Percentiles rank a stretch among this genome's conserved stretches.
Conservation (phyloP, 2,888 invertebrate species). For the Hydropsyche betteni region DNA sequence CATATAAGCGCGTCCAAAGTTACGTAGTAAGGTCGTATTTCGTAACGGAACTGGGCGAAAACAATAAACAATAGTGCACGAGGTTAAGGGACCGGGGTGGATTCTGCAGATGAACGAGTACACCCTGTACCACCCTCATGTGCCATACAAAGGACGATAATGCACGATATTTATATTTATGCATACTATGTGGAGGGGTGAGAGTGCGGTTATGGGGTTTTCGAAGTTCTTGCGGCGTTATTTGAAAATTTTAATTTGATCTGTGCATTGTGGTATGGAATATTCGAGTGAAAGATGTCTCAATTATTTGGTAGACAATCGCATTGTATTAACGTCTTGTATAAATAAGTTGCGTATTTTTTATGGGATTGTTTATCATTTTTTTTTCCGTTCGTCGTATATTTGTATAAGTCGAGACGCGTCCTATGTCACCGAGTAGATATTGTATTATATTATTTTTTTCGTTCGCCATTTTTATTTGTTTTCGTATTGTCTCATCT, state of each 20-base stretch:
- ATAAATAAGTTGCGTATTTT: background rate
- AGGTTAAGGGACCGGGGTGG: conserved; percentile 3
- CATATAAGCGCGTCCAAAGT: background rate
- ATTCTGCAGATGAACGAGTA: conserved; percentile 25
- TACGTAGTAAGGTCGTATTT: background rate
- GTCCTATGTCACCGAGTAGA: too few relatives aligned
- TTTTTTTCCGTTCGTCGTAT: too few relatives aligned
- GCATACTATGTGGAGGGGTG: background rate
- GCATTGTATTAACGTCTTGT: conserved; percentile 16
- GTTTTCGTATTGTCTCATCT: conserved; percentile 6
- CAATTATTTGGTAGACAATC: conserved; percentile 6
- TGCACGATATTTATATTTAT: conserved; percentile 9
- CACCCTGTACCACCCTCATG: background rate
- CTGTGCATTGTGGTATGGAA: too few relatives aligned
- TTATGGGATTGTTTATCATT: too few relatives aligned
- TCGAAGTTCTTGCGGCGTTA: too few relatives aligned
- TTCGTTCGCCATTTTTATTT: conserved; percentile 8
- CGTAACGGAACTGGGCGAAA: conserved; percentile 7
- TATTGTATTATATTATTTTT: too few relatives aligned
- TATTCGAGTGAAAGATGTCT: background rate
- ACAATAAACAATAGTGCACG: conserved; percentile 30
- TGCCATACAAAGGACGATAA: conserved; percentile 15
- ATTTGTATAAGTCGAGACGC: too few relatives aligned
- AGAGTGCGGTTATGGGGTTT: too few relatives aligned
- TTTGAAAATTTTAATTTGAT: too few relatives aligned